Base-by-base conservation (phyloP, 2,888 invertebrate species). In the Pyrocoelia pectoralis region DNA sequence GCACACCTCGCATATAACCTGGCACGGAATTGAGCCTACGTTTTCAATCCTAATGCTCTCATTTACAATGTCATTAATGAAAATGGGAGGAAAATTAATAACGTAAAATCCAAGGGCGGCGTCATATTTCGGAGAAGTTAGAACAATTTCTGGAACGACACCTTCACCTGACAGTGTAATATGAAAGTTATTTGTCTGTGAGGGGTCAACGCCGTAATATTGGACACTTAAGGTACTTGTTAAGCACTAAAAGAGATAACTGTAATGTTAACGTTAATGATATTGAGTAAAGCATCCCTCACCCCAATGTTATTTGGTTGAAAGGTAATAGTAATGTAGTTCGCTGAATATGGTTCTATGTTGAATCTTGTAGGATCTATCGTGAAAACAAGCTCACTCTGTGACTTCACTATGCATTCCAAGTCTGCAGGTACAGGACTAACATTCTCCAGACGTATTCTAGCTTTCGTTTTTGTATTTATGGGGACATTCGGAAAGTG, bases 271-370 rank as follows among this genome's bases (percentile, higher is more conserved):
- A 28, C 14, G 13, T 3, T 14, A 40, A 40, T 4, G 3, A 43
- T 14, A 4, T 9, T 6, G 1, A 15, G 67, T 33, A 33, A n/a
- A 4, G 24, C 3, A 33, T n/a, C 9, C n/a, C 70, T 71, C 73
- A 84, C 84, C 67, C 79, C 75, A 53, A 84, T 78, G 1, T 74
- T 61, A n/a, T 67, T 70, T 1, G 84, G 84, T 1, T 73, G 75
- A 62, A 84, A 85, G 0, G 73, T 73, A 33, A 84, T 68, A 0
- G 72, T 73, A 29, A 84, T 74, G 29, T 68, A 71, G 59, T 71
- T 75, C 17, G 70, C 71, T 24, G 74, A 74, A 72, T 80, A 79
- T 1, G 83, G 74, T n/a, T 78, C 73, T 17, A 84, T 75, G 8
- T 67, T 72, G 6, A 78, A 61, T 41, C 61, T 66, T 28, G 61